Conservation (phyloP, 2,888 invertebrate genomes). For the Halictus quadricinctus region DNA sequence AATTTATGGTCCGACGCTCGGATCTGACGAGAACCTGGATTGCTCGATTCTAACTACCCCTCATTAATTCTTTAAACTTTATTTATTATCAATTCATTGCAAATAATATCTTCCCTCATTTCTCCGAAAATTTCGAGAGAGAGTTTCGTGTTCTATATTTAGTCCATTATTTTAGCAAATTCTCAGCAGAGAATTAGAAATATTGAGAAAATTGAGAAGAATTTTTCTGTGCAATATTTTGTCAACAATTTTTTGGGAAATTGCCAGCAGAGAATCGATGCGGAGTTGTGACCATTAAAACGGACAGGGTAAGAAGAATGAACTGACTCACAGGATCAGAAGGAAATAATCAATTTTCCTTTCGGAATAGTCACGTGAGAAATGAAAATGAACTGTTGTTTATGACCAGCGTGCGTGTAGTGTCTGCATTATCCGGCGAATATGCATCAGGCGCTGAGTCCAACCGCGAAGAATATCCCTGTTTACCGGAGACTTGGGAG, state of each 20-base stretch:
- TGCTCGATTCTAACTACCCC: fast-evolving
- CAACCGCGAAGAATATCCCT: not conserved
- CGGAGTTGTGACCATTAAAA: not conserved
- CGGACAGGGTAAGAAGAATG: not conserved
- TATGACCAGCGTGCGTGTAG: not conserved
- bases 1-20: not conserved
- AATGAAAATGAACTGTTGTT: constrained; percentile 20
- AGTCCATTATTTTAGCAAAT: not conserved
- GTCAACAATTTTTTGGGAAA: too few relatives aligned
- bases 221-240: too few relatives aligned
- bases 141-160: not conserved
- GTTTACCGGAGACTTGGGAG: not conserved
- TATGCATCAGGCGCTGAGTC: constrained; percentile 25
- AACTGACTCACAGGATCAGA: not conserved
- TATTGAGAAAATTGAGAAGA: too few relatives aligned
- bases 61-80: not conserved
- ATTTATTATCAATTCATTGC: not conserved
- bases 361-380: not conserved
- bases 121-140: not conserved
- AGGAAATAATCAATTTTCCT: constrained; percentile 7
- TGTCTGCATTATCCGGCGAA: constrained; percentile 14
- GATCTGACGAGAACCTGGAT: not conserved
- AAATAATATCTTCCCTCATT: not conserved
- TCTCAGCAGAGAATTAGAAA: not conserved
- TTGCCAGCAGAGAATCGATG: not conserved